phyloP scores from a whole-genome alignment of 2,113 vertebrate species.

The Catharus bicknelli region DNA sequence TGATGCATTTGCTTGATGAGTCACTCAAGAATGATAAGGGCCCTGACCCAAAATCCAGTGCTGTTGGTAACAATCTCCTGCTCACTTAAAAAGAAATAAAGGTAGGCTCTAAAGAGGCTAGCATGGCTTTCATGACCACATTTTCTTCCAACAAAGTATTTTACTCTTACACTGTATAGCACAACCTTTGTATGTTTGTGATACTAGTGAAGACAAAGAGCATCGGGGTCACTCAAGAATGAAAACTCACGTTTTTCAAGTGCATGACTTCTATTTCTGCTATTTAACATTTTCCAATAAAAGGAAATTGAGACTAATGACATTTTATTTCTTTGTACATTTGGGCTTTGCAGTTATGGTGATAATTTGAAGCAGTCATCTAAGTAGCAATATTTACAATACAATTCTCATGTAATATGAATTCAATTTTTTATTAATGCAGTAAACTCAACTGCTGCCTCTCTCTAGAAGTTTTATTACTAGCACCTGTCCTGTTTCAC shows the following conservation, averaged over 20 bases:
- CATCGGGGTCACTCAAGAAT: not conserved
- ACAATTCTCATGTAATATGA: not conserved
- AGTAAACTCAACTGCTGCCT: not conserved
- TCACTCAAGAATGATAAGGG: not conserved
- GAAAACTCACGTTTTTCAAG: not conserved
- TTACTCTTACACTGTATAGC: rapidly evolving
- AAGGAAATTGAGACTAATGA: not conserved
- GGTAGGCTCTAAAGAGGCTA: not conserved
- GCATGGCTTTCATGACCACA: not conserved
- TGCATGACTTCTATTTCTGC: not conserved
- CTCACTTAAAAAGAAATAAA: not conserved
- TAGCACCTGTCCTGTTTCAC: not conserved
- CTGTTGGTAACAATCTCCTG: not conserved
- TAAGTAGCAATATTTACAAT: not conserved
- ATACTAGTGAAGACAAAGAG: not conserved
- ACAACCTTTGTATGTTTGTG: not conserved
- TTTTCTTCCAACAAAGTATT: not conserved
- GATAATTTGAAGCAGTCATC: not conserved
- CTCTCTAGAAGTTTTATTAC: not conserved
- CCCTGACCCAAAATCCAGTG: not conserved
- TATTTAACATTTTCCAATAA: not conserved
- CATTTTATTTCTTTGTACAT: not conserved
- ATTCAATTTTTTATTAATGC: not conserved
- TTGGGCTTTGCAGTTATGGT: not conserved
- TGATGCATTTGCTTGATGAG: not conserved